Evolutionary conservation across 1,140 invertebrate species (phyloP).

Genomic region (Procambarus virginalis): DNA sequence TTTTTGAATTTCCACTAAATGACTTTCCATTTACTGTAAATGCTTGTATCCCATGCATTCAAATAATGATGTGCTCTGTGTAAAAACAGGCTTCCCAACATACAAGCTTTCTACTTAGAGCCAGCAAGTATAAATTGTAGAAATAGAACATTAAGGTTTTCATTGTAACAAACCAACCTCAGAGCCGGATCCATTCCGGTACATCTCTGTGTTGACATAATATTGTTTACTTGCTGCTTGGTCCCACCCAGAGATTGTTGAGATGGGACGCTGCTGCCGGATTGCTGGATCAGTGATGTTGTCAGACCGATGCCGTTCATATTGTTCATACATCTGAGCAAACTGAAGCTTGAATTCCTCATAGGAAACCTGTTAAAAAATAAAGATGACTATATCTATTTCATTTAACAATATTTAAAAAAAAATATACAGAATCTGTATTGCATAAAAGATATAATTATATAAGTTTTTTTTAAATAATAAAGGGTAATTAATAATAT

Average conservation of each 20-base stretch:
- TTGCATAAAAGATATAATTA: background rate
- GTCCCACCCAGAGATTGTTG: conserved; percentile 96
- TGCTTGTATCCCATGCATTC: too few species aligned
- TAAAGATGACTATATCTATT: background rate
- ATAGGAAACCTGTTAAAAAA: conserved; percentile 84
- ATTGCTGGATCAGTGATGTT: conserved; percentile 95
- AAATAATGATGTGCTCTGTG: too few species aligned
- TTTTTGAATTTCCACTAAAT: too few species aligned
- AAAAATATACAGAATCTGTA: background rate
- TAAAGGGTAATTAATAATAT: background rate
- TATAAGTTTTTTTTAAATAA: too few species aligned
- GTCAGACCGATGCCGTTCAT: conserved; percentile 92
- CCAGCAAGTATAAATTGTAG: too few species aligned
- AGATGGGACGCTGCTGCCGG: conserved; percentile 92
- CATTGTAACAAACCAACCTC: background rate
- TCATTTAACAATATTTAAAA: background rate
- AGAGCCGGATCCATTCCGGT: conserved; percentile 42
- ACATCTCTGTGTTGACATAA: conserved; percentile 65
- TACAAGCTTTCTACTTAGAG: too few species aligned
- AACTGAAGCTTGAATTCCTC: conserved; percentile 97
- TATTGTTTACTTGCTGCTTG: conserved; percentile 74
- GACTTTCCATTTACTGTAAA: too few species aligned
- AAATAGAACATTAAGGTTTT: too few species aligned
- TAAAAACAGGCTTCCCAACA: too few species aligned
- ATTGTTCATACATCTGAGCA: conserved; percentile 97